Evolutionary conservation across 2,888 invertebrate species (phyloP), one percentile per base, ranked within the genome.

Genomic region (Beris chalybata): DNA sequence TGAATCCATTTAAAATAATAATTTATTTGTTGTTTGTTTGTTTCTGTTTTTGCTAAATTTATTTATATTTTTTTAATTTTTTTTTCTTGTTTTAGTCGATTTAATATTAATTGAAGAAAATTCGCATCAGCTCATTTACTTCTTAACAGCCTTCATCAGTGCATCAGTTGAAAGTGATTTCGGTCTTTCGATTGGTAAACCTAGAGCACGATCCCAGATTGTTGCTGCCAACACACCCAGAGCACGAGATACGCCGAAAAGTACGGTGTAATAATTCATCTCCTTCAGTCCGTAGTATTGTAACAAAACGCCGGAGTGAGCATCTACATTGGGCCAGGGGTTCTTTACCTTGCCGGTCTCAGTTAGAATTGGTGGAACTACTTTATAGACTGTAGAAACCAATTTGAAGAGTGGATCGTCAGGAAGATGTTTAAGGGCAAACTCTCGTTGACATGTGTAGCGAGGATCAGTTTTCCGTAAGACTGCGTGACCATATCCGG

Each of bases 301-400:
- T 65, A 92, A 83, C 63, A 92, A 82, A 29, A 90, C 92, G 72
- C 94, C 94, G 70, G 92, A 92, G 81, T 94, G 93, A 66, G 94
- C 93, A 80, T 95, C 94, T 73, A 95, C 93, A 82, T 95, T 94
- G 71, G 94, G 94, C 93, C 93, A 95, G 69, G 94, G 94, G 84
- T 94, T 94, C 85, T 91, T 90, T 13, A 92, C 92, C 81, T 94
- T 94, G 74, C 93, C 93, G 71, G 89, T 88, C 76, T 91, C 91
- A 73, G 88, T 84, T 53, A 94, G 87, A 71, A 93, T 86, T 74
- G 89, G 88, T 22, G 94, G 94, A 54, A 91, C 91, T 67, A 93
- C 85, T 81, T 92, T 90, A 85, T 91, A 95, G 53, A 93, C 83
- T 76, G 88, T 87, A 29, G 91, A 86, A 31, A 93, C 93, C 73